Evolutionary conservation across 2,113 vertebrate genomes (phyloP).

Genomic region (Catharus bicknelli): DNA sequence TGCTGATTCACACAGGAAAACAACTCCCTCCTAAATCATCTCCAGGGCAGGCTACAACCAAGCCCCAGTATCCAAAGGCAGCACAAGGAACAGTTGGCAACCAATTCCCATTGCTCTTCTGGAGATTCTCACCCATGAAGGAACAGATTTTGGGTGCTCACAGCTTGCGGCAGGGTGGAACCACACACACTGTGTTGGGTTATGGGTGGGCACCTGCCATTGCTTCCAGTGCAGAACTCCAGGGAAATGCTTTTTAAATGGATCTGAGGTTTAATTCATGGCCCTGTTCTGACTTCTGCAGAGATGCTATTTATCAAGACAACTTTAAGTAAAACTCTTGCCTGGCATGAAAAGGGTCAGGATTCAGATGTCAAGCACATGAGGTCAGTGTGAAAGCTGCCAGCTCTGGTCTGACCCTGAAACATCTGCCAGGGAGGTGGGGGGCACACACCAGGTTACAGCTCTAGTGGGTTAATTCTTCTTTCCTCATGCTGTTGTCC

Average conservation of each 20-base stretch:
- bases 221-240: not conserved
- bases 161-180: not conserved
- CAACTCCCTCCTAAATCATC: not conserved
- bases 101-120: not conserved
- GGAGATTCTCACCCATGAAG: not conserved
- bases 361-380: not conserved
- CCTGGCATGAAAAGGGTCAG: not conserved
- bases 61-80: not conserved
- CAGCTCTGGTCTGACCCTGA: not conserved
- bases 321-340: not conserved
- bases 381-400: not conserved
- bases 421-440: not conserved
- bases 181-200: fast-evolving
- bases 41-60: not conserved
- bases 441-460: not conserved
- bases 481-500: not conserved
- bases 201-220: not conserved
- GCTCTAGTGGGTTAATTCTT: not conserved
- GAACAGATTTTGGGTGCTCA: not conserved
- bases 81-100: not conserved
- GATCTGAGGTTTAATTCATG: not conserved
- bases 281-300: not conserved
- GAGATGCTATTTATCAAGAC: not conserved
- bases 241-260: not conserved
- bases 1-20: not conserved